A percentile compares a stretch with the other conserved stretches of the same genome.
These are phyloP conservation scores for Patella vulgata DNA, from an alignment of 1,140 invertebrate genomes.

Conservation along the genomic window DNA sequence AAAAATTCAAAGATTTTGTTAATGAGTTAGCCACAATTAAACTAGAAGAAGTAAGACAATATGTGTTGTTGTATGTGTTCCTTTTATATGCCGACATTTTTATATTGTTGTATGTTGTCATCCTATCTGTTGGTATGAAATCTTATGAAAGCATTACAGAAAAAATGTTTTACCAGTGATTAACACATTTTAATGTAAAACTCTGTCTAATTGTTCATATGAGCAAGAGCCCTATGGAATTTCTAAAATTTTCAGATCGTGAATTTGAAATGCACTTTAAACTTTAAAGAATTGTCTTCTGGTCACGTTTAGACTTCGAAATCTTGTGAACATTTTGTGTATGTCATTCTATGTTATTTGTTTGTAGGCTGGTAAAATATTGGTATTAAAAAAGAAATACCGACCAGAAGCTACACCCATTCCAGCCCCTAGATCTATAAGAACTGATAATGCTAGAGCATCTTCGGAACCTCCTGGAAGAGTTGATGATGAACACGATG, in stretches of 20 bases:
- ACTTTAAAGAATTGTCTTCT: not conserved
- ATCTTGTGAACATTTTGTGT: not conserved
- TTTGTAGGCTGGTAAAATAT: conserved; percentile 43
- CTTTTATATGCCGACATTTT: too few relatives aligned
- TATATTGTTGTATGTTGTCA: not conserved
- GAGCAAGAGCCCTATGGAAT: not conserved
- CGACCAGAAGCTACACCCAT: conserved; percentile 21
- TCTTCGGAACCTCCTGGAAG: conserved; percentile 37
- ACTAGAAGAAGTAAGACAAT: conserved; percentile 66
- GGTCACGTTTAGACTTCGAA: not conserved
- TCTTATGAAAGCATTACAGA: conserved; percentile 11
- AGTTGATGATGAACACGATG: conserved; percentile 29
- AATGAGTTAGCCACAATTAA: conserved; percentile 87
- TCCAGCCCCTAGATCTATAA: not conserved
- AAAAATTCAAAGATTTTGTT: conserved; percentile 89
- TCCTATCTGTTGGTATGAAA: too few relatives aligned
- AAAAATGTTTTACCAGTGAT: conserved; percentile 17
- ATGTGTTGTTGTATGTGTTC: not conserved
- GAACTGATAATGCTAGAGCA: conserved; percentile 16
- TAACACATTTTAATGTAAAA: too few relatives aligned
- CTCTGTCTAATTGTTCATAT: too few relatives aligned
- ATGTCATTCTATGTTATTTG: not conserved
- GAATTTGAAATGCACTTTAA: not conserved
- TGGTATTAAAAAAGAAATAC: conserved; percentile 47
- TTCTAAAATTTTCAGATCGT: not conserved